Conservation (phyloP, 1,140 invertebrate genomes). For the Lepidurus couesii region DNA sequence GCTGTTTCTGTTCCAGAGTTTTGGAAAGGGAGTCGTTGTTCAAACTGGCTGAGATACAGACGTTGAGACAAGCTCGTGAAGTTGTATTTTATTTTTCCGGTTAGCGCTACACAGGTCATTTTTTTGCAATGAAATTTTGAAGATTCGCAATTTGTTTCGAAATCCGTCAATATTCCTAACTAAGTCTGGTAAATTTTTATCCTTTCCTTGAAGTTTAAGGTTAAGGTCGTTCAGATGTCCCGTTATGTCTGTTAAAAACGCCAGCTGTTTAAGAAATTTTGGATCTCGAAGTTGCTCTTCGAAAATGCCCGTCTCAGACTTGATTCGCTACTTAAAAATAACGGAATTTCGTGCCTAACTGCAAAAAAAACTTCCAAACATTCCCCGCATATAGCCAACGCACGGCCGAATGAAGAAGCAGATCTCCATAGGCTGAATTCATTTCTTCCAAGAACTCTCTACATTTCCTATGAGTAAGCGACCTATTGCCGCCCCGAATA, state of each 20-base stretch:
- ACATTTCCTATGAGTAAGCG: constrained; percentile 16
- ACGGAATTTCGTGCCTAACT: constrained; percentile 32
- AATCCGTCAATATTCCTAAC: too few relatives aligned
- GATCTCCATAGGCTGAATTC: constrained; percentile 32
- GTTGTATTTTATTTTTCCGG: too few relatives aligned
- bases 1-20: too few relatives aligned
- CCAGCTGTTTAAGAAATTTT: constrained; percentile 31
- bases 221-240: neutral
- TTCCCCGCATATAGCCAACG: constrained; percentile 34
- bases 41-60: too few relatives aligned
- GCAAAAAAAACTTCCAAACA: constrained; percentile 28
- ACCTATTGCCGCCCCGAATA: neutral
- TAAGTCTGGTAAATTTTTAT: too few relatives aligned
- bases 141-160: too few relatives aligned
- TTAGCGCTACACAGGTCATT: too few relatives aligned
- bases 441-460: constrained; percentile 14
- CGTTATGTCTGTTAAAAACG: constrained; percentile 10
- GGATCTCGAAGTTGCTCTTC: constrained; percentile 32
- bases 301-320: constrained; percentile 23
- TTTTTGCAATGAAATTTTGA: too few relatives aligned
- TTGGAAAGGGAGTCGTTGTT: too few relatives aligned
- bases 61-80: too few relatives aligned
- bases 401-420: constrained; percentile 26
- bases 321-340: neutral
- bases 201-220: too few relatives aligned